A percentile compares a stretch with the other conserved stretches of the same genome.
Evolutionary conservation across 2,113 vertebrate genomes (phyloP).

Genomic region (Coturnix japonica): DNA sequence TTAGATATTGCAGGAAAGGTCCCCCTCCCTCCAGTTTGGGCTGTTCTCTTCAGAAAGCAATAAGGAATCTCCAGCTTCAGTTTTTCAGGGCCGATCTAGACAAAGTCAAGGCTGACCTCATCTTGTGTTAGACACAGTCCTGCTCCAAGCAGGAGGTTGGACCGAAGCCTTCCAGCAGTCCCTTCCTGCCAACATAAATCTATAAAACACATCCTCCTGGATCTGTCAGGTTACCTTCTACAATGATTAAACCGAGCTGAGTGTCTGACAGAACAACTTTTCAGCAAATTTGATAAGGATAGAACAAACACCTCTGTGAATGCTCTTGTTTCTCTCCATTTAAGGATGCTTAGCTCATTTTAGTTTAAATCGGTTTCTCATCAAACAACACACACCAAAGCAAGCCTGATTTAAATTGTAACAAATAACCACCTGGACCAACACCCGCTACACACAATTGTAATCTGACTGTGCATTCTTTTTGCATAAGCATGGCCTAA

Average conservation of each 20-base stretch:
- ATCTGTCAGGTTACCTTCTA: background rate
- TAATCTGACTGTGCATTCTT: background rate
- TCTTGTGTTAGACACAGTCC: background rate
- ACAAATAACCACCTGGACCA: background rate
- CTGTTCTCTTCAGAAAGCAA: background rate
- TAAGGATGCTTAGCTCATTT: background rate
- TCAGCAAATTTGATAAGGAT: background rate
- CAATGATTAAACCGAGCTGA: background rate
- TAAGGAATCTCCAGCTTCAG: background rate
- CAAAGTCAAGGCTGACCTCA: background rate
- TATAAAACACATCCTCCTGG: background rate
- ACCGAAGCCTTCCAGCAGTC: background rate
- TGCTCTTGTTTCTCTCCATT: background rate
- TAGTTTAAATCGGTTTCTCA: background rate
- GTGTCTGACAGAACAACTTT: background rate
- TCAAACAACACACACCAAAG: background rate
- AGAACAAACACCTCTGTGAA: background rate
- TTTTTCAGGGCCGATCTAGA: background rate
- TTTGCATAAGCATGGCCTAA: background rate
- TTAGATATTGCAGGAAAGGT: background rate
- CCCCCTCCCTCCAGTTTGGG: background rate
- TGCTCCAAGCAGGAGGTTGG: background rate
- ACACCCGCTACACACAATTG: background rate
- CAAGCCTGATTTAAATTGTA: background rate
- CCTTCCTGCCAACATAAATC: background rate